A percentile compares a stretch with the other conserved stretches of the same genome.
Evolutionary conservation across 2,113 vertebrate species (phyloP).

Genomic region (Jaculus jaculus): DNA sequence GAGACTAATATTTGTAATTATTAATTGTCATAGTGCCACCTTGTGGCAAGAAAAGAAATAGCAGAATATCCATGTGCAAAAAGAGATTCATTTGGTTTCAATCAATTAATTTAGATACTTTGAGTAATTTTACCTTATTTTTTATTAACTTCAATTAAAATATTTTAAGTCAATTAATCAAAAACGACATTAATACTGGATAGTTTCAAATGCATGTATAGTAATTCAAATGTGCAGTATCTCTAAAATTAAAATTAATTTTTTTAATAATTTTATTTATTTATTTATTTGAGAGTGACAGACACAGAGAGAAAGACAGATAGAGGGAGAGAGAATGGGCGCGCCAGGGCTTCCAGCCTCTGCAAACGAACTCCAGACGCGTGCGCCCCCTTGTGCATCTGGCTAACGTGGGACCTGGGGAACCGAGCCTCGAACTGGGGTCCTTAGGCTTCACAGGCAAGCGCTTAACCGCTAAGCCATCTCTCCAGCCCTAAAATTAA

Average conservation of each 20-base stretch:
- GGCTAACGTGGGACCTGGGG: too few relatives aligned
- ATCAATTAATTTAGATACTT: not conserved
- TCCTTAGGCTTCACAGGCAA: too few relatives aligned
- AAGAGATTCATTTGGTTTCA: not conserved
- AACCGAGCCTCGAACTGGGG: too few relatives aligned
- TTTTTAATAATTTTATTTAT: too few relatives aligned
- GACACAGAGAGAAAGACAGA: too few relatives aligned
- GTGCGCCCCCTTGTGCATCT: too few relatives aligned
- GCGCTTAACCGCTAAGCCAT: too few relatives aligned
- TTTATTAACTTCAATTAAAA: not conserved
- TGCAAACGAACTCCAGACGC: too few relatives aligned
- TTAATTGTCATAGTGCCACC: conserved; percentile 46
- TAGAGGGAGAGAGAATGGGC: too few relatives aligned
- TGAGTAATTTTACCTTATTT: not conserved
- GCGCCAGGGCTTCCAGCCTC: too few relatives aligned
- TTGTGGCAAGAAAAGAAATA: conserved; percentile 48
- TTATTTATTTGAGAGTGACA: too few relatives aligned
- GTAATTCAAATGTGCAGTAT: not conserved
- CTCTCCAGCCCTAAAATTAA: too few relatives aligned
- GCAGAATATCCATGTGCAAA: not conserved
- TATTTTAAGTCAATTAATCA: not conserved
- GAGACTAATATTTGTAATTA: not conserved
- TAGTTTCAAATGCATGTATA: conserved; percentile 6
- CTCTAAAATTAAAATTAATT: not conserved
- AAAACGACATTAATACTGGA: not conserved